Conservation (phyloP, 2,113 vertebrate genomes). For the Apeltes quadracus region DNA sequence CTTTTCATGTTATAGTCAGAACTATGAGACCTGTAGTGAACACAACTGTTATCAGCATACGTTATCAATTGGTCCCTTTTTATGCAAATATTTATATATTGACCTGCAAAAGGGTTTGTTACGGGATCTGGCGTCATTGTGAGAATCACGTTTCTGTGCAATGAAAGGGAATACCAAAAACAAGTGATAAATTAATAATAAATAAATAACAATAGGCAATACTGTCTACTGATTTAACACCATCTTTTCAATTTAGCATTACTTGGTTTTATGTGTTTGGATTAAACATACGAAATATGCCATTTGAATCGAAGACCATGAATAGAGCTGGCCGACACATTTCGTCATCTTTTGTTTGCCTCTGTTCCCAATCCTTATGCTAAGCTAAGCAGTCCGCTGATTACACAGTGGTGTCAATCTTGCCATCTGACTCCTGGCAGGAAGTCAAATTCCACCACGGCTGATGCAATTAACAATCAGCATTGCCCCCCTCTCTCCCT, state of each 20-base stretch:
- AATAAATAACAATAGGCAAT: not conserved
- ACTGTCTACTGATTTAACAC: not conserved
- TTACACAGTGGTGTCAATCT: not conserved
- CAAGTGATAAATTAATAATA: not conserved
- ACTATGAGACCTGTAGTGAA: not conserved
- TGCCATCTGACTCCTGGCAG: not conserved
- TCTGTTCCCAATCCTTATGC: not conserved
- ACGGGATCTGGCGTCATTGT: not conserved
- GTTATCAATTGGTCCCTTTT: not conserved
- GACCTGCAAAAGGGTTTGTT: too few species aligned
- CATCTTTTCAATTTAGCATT: not conserved
- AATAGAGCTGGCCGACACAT: not conserved
- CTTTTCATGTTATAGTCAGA: not conserved
- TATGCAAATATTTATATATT: not conserved
- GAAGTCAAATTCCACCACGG: not conserved
- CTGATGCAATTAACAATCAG: not conserved
- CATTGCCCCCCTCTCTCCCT: too few species aligned
- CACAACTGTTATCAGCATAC: not conserved
- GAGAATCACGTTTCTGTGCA: not conserved
- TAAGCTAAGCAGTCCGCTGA: not conserved
- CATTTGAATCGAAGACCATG: not conserved
- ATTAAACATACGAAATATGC: not conserved
- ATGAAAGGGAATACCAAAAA: not conserved
- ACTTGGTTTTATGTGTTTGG: not conserved
- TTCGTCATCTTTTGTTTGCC: not conserved